These are phyloP conservation scores for Acropora yongei DNA, from an alignment of 64 coral and sea anemone genomes.

Conservation along the genomic window DNA sequence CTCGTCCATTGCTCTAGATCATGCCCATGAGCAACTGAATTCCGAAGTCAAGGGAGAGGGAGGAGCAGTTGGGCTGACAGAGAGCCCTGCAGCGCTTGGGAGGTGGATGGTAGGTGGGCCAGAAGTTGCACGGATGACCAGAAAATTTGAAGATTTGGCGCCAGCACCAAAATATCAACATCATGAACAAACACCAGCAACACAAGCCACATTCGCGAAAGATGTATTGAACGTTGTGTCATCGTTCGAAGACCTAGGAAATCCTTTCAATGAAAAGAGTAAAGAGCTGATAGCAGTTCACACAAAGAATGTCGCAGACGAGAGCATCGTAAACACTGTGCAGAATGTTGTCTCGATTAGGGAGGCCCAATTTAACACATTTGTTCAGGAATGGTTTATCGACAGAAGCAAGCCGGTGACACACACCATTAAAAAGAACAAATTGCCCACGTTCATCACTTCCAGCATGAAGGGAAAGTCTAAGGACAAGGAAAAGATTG, in stretches of 20 bases:
- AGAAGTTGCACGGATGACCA: background rate
- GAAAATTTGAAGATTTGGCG: background rate
- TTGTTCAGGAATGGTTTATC: slow-evolving; percentile 26
- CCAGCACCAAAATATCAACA: background rate
- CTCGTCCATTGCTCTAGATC: no score
- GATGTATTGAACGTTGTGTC: background rate
- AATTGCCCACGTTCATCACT: slow-evolving; percentile 17
- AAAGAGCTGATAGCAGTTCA: slow-evolving; percentile 28
- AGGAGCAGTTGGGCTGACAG: background rate
- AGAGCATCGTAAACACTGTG: background rate
- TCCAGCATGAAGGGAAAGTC: no score
- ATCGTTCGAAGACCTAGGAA: slow-evolving; percentile 46
- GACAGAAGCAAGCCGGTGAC: background rate
- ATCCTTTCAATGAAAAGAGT: slow-evolving; percentile 40
- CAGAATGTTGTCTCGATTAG: slow-evolving; percentile 1
- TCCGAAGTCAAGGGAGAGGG: background rate
- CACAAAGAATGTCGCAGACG: slow-evolving; percentile 37
- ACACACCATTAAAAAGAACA: background rate
- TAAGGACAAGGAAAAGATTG: no score
- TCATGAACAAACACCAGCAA: slow-evolving; percentile 22
- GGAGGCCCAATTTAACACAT: slow-evolving; percentile 1
- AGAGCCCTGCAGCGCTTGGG: background rate
- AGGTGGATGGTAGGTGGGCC: background rate
- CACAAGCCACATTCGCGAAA: slow-evolving; percentile 23
- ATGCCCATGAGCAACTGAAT: background rate